Conservation (phyloP, 2,113 vertebrate species). For the Alosa alosa region DNA sequence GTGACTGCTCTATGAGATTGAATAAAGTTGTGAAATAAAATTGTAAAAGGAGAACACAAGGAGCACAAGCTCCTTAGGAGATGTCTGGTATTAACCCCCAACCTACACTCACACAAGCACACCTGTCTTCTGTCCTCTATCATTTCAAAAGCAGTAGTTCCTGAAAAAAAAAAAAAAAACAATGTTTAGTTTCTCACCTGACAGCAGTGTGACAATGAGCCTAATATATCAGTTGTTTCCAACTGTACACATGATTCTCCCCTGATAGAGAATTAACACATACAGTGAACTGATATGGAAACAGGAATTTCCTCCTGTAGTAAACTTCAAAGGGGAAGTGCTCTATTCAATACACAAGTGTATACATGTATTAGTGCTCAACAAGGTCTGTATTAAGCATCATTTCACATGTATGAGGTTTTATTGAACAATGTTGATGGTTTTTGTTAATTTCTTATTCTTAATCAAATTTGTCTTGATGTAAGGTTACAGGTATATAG, state of each 20-base stretch:
- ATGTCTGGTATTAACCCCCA: background rate
- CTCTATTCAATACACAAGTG: background rate
- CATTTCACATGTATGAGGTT: too few species aligned
- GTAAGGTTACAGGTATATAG: too few species aligned
- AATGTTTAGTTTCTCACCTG: too few species aligned
- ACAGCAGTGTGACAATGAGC: background rate
- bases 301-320: background rate
- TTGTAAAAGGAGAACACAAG: too few species aligned
- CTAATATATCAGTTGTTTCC: background rate
- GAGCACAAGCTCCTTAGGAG: too few species aligned
- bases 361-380: background rate
- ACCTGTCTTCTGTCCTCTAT: background rate
- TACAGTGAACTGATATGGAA: background rate
- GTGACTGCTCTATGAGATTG: too few species aligned
- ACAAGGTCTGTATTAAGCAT: too few species aligned
- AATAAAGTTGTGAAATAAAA: too few species aligned
- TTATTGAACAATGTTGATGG: too few species aligned
- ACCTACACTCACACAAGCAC: background rate
- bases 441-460: too few species aligned
- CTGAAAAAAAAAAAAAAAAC: too few species aligned
- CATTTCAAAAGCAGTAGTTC: background rate
- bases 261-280: background rate
- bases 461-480: too few species aligned
- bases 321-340: background rate
- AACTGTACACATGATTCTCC: background rate